A percentile compares a stretch with the other conserved stretches of the same genome.
phyloP scores from a whole-genome alignment of 2,888 invertebrate genomes.

The Trisateles emortualis region DNA sequence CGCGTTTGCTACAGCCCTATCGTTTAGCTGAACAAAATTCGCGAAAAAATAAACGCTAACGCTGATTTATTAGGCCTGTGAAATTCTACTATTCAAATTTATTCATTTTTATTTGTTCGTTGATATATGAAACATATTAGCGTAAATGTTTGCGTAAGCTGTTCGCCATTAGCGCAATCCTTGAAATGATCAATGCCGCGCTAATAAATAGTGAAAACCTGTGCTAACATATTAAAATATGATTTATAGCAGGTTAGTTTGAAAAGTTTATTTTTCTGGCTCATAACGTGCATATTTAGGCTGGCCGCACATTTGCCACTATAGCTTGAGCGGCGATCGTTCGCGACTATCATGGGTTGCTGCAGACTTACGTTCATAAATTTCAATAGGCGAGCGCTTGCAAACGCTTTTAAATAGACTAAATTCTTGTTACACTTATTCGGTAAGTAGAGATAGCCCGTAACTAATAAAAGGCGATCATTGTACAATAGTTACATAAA shows the following conservation, averaged over 20 bases:
- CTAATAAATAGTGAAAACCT: conserved; percentile 31
- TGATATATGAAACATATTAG: conserved; percentile 28
- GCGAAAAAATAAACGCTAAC: conserved; percentile 32
- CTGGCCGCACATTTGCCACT: background rate
- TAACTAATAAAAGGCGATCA: no score
- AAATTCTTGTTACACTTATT: no score
- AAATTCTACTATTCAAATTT: conserved; percentile 26
- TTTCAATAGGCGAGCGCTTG: no score
- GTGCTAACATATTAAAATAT: conserved; percentile 41
- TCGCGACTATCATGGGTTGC: no score
- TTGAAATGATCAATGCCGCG: conserved; percentile 31
- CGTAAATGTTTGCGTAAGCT: conserved; percentile 28
- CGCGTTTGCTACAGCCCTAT: no score
- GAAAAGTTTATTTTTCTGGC: conserved; percentile 32
- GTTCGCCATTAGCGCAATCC: conserved; percentile 34
- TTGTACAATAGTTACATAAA: no score
- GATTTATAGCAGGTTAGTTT: conserved; percentile 26
- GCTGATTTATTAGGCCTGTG: conserved; percentile 30
- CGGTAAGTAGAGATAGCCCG: no score
- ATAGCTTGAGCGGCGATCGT: background rate
- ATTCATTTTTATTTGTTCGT: conserved; percentile 18
- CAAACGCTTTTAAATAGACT: no score
- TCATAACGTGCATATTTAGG: conserved; percentile 12
- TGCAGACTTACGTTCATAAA: no score
- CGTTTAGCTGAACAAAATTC: conserved; percentile 5